These are phyloP conservation scores for Clarias pachynema DNA, from an alignment of 2,797 vertebrate species.

Conservation along the genomic window DNA sequence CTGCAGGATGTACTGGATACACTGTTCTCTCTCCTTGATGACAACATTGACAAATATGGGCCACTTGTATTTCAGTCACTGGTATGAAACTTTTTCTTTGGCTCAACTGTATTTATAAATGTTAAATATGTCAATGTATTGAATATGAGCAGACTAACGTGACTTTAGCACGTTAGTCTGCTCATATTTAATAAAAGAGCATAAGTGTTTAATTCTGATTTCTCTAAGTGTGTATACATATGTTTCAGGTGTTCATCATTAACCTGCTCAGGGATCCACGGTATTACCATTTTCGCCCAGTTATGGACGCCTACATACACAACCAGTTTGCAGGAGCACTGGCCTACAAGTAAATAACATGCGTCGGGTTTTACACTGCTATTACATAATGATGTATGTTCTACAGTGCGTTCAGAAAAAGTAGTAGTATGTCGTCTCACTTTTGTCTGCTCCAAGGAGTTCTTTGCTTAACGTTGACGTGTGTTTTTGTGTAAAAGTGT, in stretches of 20 bases:
- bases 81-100: slow-evolving; percentile 76
- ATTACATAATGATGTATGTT: not conserved
- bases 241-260: slow-evolving; percentile 92
- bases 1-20: slow-evolving; percentile 97
- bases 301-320: slow-evolving; percentile 99
- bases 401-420: too few species aligned
- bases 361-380: slow-evolving; percentile 9
- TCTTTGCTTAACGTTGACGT: too few species aligned
- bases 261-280: slow-evolving; percentile 97
- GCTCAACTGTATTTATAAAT: not conserved
- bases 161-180: not conserved
- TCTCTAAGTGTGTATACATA: not conserved
- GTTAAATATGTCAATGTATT: not conserved
- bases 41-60: slow-evolving; percentile 98
- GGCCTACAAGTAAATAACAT: slow-evolving; percentile 89
- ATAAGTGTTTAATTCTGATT: not conserved
- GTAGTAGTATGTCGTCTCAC: too few species aligned
- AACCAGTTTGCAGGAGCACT: slow-evolving; percentile 98
- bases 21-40: slow-evolving; percentile 95
- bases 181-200: not conserved
- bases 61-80: slow-evolving; percentile 97
- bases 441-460: too few species aligned
- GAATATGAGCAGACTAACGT: too few species aligned
- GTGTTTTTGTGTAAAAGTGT: too few species aligned
- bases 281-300: slow-evolving; percentile 97